Percentiles rank a stretch among this genome's conserved stretches.
Evolutionary conservation across 2,113 vertebrate genomes (phyloP).

Genomic region (Oncorhynchus nerka): DNA sequence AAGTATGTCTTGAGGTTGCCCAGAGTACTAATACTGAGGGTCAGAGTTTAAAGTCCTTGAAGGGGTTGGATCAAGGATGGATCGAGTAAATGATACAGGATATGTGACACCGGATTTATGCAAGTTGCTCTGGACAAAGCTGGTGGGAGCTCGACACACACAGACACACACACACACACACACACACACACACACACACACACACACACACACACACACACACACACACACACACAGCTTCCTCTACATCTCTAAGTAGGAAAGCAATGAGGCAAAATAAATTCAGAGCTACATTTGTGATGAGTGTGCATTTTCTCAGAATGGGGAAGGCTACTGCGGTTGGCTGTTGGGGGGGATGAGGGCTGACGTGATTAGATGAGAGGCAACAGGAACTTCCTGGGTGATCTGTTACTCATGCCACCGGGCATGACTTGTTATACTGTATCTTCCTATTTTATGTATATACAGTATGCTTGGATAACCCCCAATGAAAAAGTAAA

Average conservation of each 20-base stretch:
- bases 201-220: constrained; percentile 12
- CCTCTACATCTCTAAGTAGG: no score
- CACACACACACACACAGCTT: background rate
- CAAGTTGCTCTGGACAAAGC: constrained; percentile 29
- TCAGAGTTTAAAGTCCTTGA: no score
- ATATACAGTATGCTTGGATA: constrained; percentile 17
- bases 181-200: background rate
- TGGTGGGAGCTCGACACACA: constrained; percentile 5
- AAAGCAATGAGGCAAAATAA: constrained; percentile 11
- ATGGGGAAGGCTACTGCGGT: no score
- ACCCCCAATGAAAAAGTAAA: constrained; percentile 10
- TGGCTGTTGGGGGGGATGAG: background rate
- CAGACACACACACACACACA: background rate
- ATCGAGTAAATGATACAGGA: background rate
- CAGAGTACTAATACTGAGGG: no score
- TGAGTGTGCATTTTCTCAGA: constrained; percentile 51
- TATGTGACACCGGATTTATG: constrained; percentile 42
- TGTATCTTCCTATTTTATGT: constrained; percentile 23
- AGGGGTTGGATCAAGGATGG: constrained; percentile 7
- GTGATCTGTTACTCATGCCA: constrained; percentile 55
- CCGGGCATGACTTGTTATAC: background rate
- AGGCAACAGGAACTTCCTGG: constrained; percentile 48
- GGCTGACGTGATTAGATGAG: constrained; percentile 40
- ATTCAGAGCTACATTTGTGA: constrained; percentile 36
- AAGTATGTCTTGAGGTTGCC: no score